These are phyloP conservation scores for Holothuria leucospilota DNA, from an alignment of 53 echinoderm and acorn worm genomes.

Conservation along the genomic window DNA sequence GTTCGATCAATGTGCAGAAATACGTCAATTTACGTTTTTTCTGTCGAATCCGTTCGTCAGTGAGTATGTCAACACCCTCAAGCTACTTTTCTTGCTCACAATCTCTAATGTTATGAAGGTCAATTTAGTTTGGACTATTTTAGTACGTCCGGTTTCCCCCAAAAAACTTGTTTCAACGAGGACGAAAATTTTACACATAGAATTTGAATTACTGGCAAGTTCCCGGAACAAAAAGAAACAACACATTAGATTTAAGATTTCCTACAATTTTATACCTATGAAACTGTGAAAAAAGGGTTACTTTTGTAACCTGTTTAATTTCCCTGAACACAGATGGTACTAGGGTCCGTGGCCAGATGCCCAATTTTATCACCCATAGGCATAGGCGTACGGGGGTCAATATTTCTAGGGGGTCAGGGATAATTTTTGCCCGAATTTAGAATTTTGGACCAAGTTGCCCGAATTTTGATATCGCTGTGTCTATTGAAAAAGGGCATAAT, in stretches of 20 bases:
- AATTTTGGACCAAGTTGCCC: too few relatives aligned
- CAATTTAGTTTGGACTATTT: constrained; percentile 17
- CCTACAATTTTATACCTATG: constrained; percentile 35
- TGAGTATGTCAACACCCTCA: constrained; percentile 6
- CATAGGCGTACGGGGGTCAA: too few relatives aligned
- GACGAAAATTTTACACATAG: constrained; percentile 6
- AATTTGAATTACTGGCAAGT: not conserved
- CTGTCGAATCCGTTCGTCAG: constrained; percentile 29
- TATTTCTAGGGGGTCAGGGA: too few relatives aligned
- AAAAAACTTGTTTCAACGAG: not conserved
- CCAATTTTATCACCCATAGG: constrained; percentile 15
- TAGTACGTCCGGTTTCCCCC: not conserved
- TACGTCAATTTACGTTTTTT: not conserved
- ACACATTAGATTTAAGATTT: constrained; percentile 23
- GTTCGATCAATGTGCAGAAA: not conserved
- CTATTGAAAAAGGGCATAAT: too few relatives aligned
- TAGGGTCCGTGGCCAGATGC: constrained; percentile 25
- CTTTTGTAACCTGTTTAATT: constrained; percentile 33
- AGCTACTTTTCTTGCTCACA: constrained; percentile 9
- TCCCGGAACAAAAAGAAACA: not conserved
- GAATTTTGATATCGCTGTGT: too few relatives aligned
- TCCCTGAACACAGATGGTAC: not conserved
- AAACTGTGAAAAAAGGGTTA: constrained; percentile 3
- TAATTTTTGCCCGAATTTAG: too few relatives aligned
- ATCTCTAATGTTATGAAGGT: constrained; percentile 32